Evolutionary conservation across 2,113 vertebrate genomes (phyloP), one percentile per base, ranked within the genome.

Genomic region (Chionodraco myersi): DNA sequence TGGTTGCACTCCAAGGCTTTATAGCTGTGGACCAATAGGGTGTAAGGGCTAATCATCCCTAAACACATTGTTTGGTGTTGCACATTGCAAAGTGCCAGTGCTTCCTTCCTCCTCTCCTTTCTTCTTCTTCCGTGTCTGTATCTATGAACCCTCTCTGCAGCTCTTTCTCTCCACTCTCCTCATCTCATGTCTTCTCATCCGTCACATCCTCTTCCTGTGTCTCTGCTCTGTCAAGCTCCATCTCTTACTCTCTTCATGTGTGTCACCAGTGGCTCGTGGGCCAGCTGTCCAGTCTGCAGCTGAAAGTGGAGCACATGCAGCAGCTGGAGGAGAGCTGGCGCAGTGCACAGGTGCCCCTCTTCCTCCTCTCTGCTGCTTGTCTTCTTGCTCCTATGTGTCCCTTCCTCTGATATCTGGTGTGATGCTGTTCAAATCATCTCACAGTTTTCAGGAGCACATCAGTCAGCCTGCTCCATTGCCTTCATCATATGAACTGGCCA

Each of bases 271-370:
- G 90, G 56, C 86, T 94, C 83, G 92, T 95, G 91, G 92, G 88
- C 85, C 88, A 89, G 72, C 92, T 95, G 89, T 94, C 90, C 86
- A 94, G 90, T 85, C 91, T 93, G 89, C 94, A 93, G 83, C 91
- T 95, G 86, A 95, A 92, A 62, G 93, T 95, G 75, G 93, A 94
- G 90, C 93, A 93, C 86, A 93, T 92, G 77, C 93, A 95, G 89
- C 93, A 92, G 23, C 95, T 93, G 93, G 93, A 90, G 85, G 92
- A 94, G 89, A 89, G 80, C 67, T 94, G 88, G 88, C 92, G 88
- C 84, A 57, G 83, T 75, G 84, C 80, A 86, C 93, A 92, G 91
- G 92, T 94, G 92, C 94, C 94, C 75, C 75, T 84, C 90, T 66
- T 88, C 76, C 75, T 78, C 80, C 68, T 79, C 18, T 67, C 62